phyloP scores from a whole-genome alignment of 2,888 invertebrate species.

The Sinotaia quadrata region DNA sequence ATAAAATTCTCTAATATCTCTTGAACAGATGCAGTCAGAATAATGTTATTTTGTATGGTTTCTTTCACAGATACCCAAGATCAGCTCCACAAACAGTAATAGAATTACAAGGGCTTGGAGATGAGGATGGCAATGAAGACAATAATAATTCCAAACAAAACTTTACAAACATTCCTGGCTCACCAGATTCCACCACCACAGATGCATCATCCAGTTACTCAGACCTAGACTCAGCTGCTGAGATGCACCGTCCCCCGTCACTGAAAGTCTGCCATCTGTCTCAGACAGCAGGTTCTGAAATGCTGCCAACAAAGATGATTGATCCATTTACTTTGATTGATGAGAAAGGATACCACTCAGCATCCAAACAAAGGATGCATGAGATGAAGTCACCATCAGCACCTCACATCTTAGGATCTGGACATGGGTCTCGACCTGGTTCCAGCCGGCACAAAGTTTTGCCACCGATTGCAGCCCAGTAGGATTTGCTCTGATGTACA shows the following conservation, averaged over 20 bases:
- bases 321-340: slow-evolving; percentile 61
- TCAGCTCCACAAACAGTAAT: slow-evolving; percentile 61
- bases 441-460: slow-evolving; percentile 63
- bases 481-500: neutral
- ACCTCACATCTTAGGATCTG: slow-evolving; percentile 31
- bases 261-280: slow-evolving; percentile 32
- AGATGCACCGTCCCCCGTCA: slow-evolving; percentile 42
- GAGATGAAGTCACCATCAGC: slow-evolving; percentile 49
- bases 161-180: slow-evolving; percentile 38
- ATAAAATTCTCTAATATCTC: too few relatives aligned
- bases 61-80: slow-evolving; percentile 63
- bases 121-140: slow-evolving; percentile 34
- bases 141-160: slow-evolving; percentile 43
- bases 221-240: slow-evolving; percentile 61
- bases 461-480: slow-evolving; percentile 57
- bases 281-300: slow-evolving; percentile 36
- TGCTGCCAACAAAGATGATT: slow-evolving; percentile 56
- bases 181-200: slow-evolving; percentile 61
- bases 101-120: slow-evolving; percentile 49
- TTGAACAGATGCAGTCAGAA: too few relatives aligned
- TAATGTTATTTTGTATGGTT: too few relatives aligned
- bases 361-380: slow-evolving; percentile 27
- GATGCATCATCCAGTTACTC: slow-evolving; percentile 54
- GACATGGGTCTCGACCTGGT: slow-evolving; percentile 52
- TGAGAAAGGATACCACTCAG: slow-evolving; percentile 36